Base-by-base conservation (phyloP, 2,888 invertebrate genomes). In the Miltochrista miniata region DNA sequence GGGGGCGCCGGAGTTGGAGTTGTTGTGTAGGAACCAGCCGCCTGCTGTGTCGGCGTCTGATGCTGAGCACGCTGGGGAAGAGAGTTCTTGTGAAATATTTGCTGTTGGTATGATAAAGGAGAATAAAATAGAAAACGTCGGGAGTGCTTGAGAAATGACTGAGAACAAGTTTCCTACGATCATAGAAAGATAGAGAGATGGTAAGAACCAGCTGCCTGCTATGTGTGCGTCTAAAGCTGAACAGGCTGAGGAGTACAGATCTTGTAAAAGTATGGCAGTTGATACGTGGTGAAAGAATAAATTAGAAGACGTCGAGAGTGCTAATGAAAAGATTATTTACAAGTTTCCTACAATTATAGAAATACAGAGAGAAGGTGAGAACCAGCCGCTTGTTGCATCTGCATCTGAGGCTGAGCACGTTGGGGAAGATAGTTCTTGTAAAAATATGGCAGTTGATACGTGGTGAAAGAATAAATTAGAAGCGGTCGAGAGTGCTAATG, bases 21-120 rank as follows among this genome's bases (percentile, higher is more conserved):
- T 72, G 51, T 68, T 68, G 87, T 97, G 97, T 45, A 98, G 92
- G 80, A 96, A 98, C 92, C 97, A 98, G 7, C 90, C 90, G n/a
- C 83, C 79, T 0, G 80, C 68, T 71, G 91, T 92, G 43, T 90
- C 94, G 42, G 90, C 93, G 45, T 91, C 90, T 43, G 93, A 84
- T 77, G 93, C 77, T 84, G 93, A 81, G 83, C 93, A 83, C 68
- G 88, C 84, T 93, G 85, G 10, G 48, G 51, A 24, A 24, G 18
- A 5, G 9, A 24, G 5, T 4, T 24, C 18, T 24, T 24, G 18
- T 24, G 2, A 24, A 24, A 13, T 7, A 24, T 7, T 35, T 2
- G 2, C 11, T 13, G 13, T 13, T 29, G 4, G 7, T 14, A 14
- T 2, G 9, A 0, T 1, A 5, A 13, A 9, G 36, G 14, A 14